phyloP scores from a whole-genome alignment of 2,113 vertebrate species.

The Cryptotis parvus region DNA sequence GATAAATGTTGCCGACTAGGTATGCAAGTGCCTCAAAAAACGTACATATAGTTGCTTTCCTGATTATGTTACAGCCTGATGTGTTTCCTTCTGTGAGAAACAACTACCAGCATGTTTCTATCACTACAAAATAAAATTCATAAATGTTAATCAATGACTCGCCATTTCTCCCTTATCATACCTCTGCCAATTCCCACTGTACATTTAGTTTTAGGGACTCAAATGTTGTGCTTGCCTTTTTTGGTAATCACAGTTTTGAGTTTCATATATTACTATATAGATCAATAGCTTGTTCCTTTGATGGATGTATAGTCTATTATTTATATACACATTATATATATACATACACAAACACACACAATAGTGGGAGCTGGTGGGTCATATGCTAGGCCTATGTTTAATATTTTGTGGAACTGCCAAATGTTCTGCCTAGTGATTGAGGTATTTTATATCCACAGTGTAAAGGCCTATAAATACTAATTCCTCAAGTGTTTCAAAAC shows the following conservation, averaged over 20 bases:
- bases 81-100: too few species aligned
- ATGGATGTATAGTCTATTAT: not conserved
- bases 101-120: not conserved
- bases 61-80: too few species aligned
- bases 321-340: not conserved
- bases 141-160: not conserved
- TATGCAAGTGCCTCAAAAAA: too few species aligned
- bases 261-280: not conserved
- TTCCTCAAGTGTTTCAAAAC: not conserved
- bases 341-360: too few species aligned
- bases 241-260: not conserved
- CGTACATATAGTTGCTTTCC: too few species aligned
- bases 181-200: not conserved
- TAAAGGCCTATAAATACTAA: too few species aligned
- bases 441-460: too few species aligned
- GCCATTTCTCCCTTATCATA: not conserved
- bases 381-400: slow-evolving; percentile 17
- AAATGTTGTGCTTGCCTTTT: not conserved
- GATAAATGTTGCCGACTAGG: too few species aligned
- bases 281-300: not conserved
- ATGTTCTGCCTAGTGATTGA: not conserved
- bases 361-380: not conserved
- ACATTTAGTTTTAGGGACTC: not conserved
- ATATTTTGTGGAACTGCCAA: slow-evolving; percentile 4
- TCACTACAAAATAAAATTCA: not conserved